These are phyloP conservation scores for Asbolus verrucosus DNA, from an alignment of 1,140 invertebrate genomes.

Conservation along the genomic window DNA sequence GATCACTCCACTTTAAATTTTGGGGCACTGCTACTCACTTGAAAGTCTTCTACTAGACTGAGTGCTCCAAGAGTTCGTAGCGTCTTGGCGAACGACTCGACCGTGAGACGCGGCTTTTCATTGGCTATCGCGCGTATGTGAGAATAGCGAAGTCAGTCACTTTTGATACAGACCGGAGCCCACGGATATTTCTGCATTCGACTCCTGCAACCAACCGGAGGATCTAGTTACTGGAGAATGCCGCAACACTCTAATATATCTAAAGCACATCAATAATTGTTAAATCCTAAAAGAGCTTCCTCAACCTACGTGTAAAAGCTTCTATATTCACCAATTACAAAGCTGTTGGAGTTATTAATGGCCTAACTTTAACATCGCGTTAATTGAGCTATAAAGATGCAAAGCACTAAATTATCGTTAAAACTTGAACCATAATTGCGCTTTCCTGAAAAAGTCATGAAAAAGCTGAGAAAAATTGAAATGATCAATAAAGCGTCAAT, in stretches of 20 bases:
- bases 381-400: too few relatives aligned
- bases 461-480: too few relatives aligned
- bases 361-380: too few relatives aligned
- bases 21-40: slow-evolving; percentile 57
- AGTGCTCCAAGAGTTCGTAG: slow-evolving; percentile 51
- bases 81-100: slow-evolving; percentile 52
- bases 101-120: slow-evolving; percentile 51
- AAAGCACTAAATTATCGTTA: too few relatives aligned
- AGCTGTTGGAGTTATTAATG: too few relatives aligned
- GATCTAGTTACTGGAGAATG: neutral
- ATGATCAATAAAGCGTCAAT: too few relatives aligned
- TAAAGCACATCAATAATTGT: neutral
- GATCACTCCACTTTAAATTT: slow-evolving; percentile 54
- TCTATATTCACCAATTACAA: too few relatives aligned
- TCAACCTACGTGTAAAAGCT: too few relatives aligned
- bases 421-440: too few relatives aligned
- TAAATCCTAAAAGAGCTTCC: neutral
- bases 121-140: slow-evolving; percentile 49
- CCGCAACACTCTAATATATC: neutral
- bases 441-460: too few relatives aligned
- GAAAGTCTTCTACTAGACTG: slow-evolving; percentile 59
- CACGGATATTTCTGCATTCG: slow-evolving; percentile 48
- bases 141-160: slow-evolving; percentile 54
- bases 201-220: slow-evolving; percentile 21
- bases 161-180: slow-evolving; percentile 39